Evolutionary conservation across 2,888 invertebrate genomes (phyloP), one percentile per base, ranked within the genome.

Genomic region (Diachrysia chrysitis): DNA sequence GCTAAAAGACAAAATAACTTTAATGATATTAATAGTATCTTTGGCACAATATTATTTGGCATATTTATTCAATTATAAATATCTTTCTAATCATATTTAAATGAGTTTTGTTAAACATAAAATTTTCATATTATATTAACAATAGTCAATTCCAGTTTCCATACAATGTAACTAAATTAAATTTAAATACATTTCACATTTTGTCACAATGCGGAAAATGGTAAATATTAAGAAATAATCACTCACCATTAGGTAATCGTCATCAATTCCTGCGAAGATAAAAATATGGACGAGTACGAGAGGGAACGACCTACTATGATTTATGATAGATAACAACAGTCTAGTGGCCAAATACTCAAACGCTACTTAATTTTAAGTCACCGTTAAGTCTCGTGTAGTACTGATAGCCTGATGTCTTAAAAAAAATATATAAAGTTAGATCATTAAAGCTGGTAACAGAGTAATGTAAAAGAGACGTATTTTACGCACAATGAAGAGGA

Each of bases 221-320:
- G 86, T 88, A 85, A 87, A 82, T 85, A 85, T 87, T 86, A 86
- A 87, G 78, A 87, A 87, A 84, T 84, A 86, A 83, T 87, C 86
- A 90, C 85, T 90, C 90, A 87, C 83, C 88, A 85, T 87, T 87
- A 89, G 58, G 88, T 86, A 89, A 86, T 84, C 79, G 72, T 92
- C 88, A 90, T 95, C 95, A 95, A 95, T 95, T 95, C 95, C 95
- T 93, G 93, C 87, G 89, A 91, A 93, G 91, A 93, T 92, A 92
- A 92, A 90, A 90, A 83, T 86, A 86, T 89, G 93, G 92, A 93
- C 94, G 93, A 93, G 94, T 91, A 91, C 90, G 65, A 17, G 59
- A 46, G 68, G 65, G 69, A 66, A 62, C 42, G 42, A 42, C 58
- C 35, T 64, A 63, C 29, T 66, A 42, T 57, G 37, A 51, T 61